phyloP scores from a whole-genome alignment of 2,888 invertebrate genomes.

The Drosophila rellima region DNA sequence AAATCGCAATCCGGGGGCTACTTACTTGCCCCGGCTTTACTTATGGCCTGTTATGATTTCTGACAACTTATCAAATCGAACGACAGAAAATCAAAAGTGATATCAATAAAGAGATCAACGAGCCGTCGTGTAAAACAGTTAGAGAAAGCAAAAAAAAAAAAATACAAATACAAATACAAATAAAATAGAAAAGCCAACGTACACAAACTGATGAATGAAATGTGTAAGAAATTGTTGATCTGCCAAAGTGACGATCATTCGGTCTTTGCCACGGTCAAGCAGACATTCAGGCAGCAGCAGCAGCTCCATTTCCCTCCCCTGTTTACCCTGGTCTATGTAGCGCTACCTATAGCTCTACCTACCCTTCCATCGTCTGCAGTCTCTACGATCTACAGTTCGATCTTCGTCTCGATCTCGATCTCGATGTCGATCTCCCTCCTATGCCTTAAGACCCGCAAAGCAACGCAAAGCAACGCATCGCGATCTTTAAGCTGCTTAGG shows the following conservation, averaged over 20 bases:
- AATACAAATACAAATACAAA: conserved; percentile 27
- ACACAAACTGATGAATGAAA: conserved; percentile 69
- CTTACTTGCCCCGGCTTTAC: conserved; percentile 63
- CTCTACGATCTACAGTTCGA: conserved; percentile 21
- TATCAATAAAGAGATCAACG: conserved; percentile 81
- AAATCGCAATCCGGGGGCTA: conserved; percentile 53
- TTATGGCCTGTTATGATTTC: conserved; percentile 71
- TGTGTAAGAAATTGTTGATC: conserved; percentile 56
- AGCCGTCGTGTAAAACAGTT: conserved; percentile 64
- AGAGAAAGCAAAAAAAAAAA: conserved; percentile 56
- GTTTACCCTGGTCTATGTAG: conserved; percentile 1
- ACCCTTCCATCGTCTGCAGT: conserved; percentile 13
- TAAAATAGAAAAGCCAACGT: conserved; percentile 39
- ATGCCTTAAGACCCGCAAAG: conserved; percentile 61
- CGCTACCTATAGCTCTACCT: background rate
- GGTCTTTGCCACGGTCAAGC: conserved; percentile 60
- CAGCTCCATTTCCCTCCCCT: background rate
- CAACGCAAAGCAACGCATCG: conserved; percentile 68
- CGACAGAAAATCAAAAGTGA: conserved; percentile 80
- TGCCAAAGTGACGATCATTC: conserved; percentile 34
- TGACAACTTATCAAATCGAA: conserved; percentile 80
- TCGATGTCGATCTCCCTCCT: conserved; percentile 12
- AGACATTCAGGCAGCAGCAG: conserved; percentile 62
- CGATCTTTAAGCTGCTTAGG: conserved; percentile 84
- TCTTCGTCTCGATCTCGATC: conserved; percentile 20